Conservation (phyloP, 2,888 invertebrate genomes). For the Sturmia bella region DNA sequence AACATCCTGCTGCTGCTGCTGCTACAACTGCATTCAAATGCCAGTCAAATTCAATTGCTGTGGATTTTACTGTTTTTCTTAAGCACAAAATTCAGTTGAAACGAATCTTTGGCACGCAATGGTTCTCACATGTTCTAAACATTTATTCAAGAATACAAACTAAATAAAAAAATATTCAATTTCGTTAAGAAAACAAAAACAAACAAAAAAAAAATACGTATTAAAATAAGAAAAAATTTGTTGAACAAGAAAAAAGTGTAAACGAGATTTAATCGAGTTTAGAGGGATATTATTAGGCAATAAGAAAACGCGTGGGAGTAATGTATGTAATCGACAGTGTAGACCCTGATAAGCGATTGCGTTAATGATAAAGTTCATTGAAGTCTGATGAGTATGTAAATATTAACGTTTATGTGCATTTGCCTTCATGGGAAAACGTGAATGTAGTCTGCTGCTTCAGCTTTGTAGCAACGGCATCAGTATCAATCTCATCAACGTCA, state of each 20-base stretch:
- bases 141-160: neutral
- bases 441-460: neutral
- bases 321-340: conserved; percentile 7
- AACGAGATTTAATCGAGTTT: conserved; percentile 11
- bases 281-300: conserved; percentile 19
- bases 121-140: conserved; percentile 7
- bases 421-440: neutral
- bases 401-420: conserved; percentile 50
- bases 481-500: conserved; percentile 33
- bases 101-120: conserved; percentile 60
- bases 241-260: neutral
- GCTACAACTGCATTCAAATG: conserved; percentile 48
- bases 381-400: conserved; percentile 28
- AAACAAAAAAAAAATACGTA: conserved; percentile 15
- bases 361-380: conserved; percentile 33
- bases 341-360: conserved; percentile 27
- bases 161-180: neutral
- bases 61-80: conserved; percentile 29
- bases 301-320: conserved; percentile 9
- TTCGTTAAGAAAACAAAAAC: neutral
- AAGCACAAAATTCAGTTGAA: conserved; percentile 59
- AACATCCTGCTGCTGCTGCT: conserved; percentile 34
- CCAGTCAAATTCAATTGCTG: conserved; percentile 25
- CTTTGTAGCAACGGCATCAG: neutral
- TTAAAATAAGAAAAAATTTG: conserved; percentile 1